Evolutionary conservation across 2,113 vertebrate species (phyloP).

Genomic region (Leiothrix lutea): DNA sequence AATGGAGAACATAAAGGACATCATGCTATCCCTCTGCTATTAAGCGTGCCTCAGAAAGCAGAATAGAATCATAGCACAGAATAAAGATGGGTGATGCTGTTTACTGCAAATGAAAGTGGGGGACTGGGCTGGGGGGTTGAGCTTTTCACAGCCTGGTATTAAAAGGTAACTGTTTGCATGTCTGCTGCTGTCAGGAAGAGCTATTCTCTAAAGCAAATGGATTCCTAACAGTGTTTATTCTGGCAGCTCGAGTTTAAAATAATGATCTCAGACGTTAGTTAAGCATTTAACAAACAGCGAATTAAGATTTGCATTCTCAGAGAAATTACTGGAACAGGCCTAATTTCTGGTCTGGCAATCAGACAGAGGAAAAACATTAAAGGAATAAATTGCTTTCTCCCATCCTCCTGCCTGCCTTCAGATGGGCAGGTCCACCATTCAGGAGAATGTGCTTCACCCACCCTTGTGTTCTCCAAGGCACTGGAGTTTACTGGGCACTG

Average conservation of each 20-base stretch:
- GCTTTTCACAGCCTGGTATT: constrained; percentile 57
- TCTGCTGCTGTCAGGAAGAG: constrained; percentile 46
- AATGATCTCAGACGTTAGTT: constrained; percentile 51
- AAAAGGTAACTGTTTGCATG: constrained; percentile 61
- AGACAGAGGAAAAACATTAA: not conserved
- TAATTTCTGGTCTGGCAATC: constrained; percentile 36
- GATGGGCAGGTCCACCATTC: not conserved
- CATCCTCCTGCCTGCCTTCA: not conserved
- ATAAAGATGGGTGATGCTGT: constrained; percentile 1
- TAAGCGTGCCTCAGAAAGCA: constrained; percentile 47
- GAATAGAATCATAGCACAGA: constrained; percentile 8
- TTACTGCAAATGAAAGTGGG: constrained; percentile 51
- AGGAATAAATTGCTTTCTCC: not conserved
- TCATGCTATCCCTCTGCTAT: not conserved
- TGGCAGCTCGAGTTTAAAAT: constrained; percentile 35
- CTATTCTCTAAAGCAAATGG: constrained; percentile 64
- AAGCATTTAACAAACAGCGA: constrained; percentile 35
- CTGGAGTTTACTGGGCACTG: not conserved
- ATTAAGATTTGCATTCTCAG: constrained; percentile 49
- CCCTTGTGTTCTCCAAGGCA: not conserved
- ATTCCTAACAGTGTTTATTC: constrained; percentile 58
- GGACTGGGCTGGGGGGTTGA: not conserved
- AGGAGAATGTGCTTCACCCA: not conserved
- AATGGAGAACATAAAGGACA: constrained; percentile 35
- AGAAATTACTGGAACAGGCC: constrained; percentile 39